Evolutionary conservation across 2,113 vertebrate genomes (phyloP).

Genomic region (Reinhardtius hippoglossoides): DNA sequence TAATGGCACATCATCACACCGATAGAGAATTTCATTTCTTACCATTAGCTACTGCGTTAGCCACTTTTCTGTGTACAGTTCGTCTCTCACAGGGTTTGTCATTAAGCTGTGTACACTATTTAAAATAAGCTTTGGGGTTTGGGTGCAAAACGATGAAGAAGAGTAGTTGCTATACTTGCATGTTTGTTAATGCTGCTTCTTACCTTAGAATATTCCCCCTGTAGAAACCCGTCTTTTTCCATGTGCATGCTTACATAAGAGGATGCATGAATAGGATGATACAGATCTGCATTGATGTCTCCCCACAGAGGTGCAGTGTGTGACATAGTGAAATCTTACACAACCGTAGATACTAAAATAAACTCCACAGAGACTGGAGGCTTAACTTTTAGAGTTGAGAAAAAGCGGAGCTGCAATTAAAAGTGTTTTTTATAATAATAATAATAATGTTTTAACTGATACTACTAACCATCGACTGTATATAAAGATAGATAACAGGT

Average conservation of each 20-base stretch:
- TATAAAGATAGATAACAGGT: too few species aligned
- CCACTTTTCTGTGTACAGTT: constrained; percentile 33
- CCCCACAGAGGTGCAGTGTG: constrained; percentile 1
- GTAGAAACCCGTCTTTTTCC: constrained; percentile 11
- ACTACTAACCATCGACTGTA: neutral
- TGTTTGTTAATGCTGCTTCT: constrained; percentile 65
- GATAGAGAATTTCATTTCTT: neutral
- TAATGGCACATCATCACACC: neutral
- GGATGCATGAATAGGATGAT: constrained; percentile 45
- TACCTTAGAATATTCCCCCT: constrained; percentile 27
- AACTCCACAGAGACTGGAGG: neutral
- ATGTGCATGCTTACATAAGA: constrained; percentile 64
- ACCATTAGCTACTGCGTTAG: neutral
- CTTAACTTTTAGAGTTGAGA: neutral
- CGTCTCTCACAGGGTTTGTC: neutral
- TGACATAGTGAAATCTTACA: constrained; percentile 1
- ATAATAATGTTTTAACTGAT: constrained; percentile 6
- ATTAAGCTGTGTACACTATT: constrained; percentile 47
- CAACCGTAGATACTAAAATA: constrained; percentile 10
- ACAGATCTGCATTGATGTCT: constrained; percentile 20
- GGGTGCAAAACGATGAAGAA: constrained; percentile 12
- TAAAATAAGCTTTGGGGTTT: constrained; percentile 60
- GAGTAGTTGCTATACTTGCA: constrained; percentile 58
- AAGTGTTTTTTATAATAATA: neutral
- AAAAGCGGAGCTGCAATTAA: neutral